A percentile compares a stretch with the other conserved stretches of the same genome.
Evolutionary conservation across 2,888 invertebrate genomes (phyloP).

Genomic region (Xylota segnis): DNA sequence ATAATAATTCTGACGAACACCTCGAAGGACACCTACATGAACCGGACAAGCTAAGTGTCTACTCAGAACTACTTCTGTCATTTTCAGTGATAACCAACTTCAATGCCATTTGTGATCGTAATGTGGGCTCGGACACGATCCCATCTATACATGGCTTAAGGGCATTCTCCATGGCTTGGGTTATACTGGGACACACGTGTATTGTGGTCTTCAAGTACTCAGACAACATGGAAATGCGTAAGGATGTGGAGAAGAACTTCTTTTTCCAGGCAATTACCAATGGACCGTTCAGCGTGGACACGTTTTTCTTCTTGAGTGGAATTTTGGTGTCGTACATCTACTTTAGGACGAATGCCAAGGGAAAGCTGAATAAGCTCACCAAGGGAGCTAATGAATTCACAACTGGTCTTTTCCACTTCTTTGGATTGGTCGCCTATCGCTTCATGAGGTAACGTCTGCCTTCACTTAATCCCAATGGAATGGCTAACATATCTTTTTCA

Average conservation of each 20-base stretch:
- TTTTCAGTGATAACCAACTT: conserved; percentile 92
- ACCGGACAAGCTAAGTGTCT: conserved; percentile 84
- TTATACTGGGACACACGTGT: conserved; percentile 90
- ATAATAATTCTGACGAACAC: conserved; percentile 87
- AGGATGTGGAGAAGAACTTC: conserved; percentile 90
- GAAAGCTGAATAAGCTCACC: conserved; percentile 88
- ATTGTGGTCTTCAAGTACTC: conserved; percentile 93
- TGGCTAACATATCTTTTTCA: conserved; percentile 80
- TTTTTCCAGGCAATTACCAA: conserved; percentile 92
- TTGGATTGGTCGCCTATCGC: conserved; percentile 91
- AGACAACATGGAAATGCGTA: conserved; percentile 91
- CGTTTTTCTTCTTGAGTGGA: conserved; percentile 93
- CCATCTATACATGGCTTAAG: conserved; percentile 90
- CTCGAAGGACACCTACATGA: conserved; percentile 86
- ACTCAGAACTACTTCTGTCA: conserved; percentile 89
- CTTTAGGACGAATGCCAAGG: conserved; percentile 91
- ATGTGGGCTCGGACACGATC: conserved; percentile 92
- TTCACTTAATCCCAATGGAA: background rate
- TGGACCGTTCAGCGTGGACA: conserved; percentile 92
- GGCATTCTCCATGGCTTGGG: conserved; percentile 89
- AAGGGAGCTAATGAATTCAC: conserved; percentile 88
- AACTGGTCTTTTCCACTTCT: conserved; percentile 89
- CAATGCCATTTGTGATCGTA: conserved; percentile 91
- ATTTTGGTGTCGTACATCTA: conserved; percentile 94
- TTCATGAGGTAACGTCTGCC: conserved; percentile 87